Evolutionary conservation across 2,888 invertebrate genomes (phyloP), one percentile per base, ranked within the genome.

Genomic region (Drosophila quasianomalipes): DNA sequence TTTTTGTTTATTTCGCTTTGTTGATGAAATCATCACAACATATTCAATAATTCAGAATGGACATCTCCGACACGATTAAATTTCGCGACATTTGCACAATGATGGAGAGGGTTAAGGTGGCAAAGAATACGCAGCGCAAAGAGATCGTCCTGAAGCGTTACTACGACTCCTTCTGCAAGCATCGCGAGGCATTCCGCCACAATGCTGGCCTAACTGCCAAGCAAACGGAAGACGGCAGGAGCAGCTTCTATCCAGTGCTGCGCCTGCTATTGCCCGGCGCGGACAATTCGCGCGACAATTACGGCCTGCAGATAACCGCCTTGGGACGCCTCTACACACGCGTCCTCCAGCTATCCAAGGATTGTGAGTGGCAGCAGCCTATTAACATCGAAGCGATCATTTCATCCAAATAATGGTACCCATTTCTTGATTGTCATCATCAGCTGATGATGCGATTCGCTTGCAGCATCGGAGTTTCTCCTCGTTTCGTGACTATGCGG

Each of bases 261-360:
- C 95, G 98, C 76, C 94, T 98, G 39, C 93, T 99, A 14, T 89
- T 98, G 35, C 98, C 98, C 1, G 94, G 95, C 70, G 93, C 95
- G 39, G 99, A 99, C 89, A 95, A 96, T 78, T 96, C 97, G 79
- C 95, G 98, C 79, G 95, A 95, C 47, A 95, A 97, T 0, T 98
- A 98, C 93, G 97, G 98, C 28, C 94, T 99, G 73, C 97, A 97
- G 93, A 96, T 97, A 93, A 94, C 95, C 41, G 95, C 95, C 78
- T 94, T 99, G 70, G 96, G 96, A 0, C 95, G 94, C 26, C 86
- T 92, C 4, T 95, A 97, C 71, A 96, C 97, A n/a, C 95, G 95
- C 85, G 96, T 97, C 58, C 94, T 98, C 59, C 96, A 96, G 70
- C 93, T 99, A 53, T 95, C 96, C 19, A 95, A 96, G 82, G 95